These are phyloP conservation scores for Macrophya alboannulata DNA, from an alignment of 2,888 invertebrate species.

Conservation along the genomic window DNA sequence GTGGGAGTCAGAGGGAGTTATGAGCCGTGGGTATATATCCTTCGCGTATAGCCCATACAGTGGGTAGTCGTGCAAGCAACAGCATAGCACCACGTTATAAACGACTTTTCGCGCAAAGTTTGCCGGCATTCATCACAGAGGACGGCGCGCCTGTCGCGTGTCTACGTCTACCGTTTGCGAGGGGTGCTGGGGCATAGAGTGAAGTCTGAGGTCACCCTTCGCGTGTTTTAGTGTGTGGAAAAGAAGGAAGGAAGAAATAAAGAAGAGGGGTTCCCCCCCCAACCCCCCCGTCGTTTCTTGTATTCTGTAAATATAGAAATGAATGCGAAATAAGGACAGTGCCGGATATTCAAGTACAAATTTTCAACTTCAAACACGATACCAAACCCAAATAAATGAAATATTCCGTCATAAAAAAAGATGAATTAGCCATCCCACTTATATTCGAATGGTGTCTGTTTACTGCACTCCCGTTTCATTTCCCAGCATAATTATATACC, in stretches of 20 bases:
- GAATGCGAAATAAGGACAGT: background rate
- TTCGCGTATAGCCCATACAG: slow-evolving; percentile 37
- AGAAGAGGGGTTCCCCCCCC: background rate
- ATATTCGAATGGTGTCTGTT: slow-evolving; percentile 20
- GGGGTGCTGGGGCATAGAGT: slow-evolving; percentile 44
- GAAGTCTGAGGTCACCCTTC: slow-evolving; percentile 54
- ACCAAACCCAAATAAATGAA: background rate
- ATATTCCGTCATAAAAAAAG: background rate
- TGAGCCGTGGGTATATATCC: slow-evolving; percentile 65
- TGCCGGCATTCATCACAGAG: slow-evolving; percentile 77
- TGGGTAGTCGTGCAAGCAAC: slow-evolving; percentile 69
- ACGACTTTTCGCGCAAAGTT: slow-evolving; percentile 78
- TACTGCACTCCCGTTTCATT: slow-evolving; percentile 38
- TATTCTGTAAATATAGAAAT: background rate
- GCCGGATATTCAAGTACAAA: slow-evolving; percentile 4
- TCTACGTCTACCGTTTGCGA: slow-evolving; percentile 52
- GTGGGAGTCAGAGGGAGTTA: slow-evolving; percentile 71
- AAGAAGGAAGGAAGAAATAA: background rate
- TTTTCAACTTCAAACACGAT: slow-evolving; percentile 22
- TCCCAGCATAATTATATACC: slow-evolving; percentile 12
- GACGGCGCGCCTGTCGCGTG: slow-evolving; percentile 67
- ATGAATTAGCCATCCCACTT: slow-evolving; percentile 27
- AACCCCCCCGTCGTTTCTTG: background rate
- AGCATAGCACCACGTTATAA: slow-evolving; percentile 76
- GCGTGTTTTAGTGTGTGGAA: slow-evolving; percentile 37